A percentile compares a stretch with the other conserved stretches of the same genome.
Evolutionary conservation across 53 echinoderm and acorn worm species (phyloP).

Genomic region (Paracentrotus lividus): DNA sequence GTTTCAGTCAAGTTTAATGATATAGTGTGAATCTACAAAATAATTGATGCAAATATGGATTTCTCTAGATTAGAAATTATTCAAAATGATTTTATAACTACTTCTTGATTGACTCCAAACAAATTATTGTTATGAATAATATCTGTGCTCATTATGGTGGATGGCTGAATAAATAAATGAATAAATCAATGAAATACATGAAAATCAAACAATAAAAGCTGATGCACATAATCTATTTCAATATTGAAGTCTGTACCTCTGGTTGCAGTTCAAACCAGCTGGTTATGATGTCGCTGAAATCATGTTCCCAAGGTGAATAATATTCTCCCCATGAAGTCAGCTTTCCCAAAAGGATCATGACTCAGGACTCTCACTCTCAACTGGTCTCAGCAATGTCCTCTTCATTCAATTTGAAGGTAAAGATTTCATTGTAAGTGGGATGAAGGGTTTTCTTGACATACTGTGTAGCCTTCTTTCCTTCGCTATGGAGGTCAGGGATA

Average conservation of each 20-base stretch:
- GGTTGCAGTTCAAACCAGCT: conserved; percentile 91
- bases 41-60: too few relatives aligned
- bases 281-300: conserved; percentile 84
- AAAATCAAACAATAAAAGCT: neutral
- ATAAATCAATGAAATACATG: too few relatives aligned
- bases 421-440: conserved; percentile 93
- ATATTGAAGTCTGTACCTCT: conserved; percentile 66
- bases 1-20: too few relatives aligned
- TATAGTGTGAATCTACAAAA: too few relatives aligned
- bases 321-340: conserved; percentile 95
- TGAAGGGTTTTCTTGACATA: conserved; percentile 79
- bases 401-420: conserved; percentile 76
- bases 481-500: conserved; percentile 78
- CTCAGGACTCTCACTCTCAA: conserved; percentile 85
- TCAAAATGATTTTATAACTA: too few relatives aligned
- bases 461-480: conserved; percentile 84
- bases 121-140: too few relatives aligned
- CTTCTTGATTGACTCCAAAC: too few relatives aligned
- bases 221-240: neutral
- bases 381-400: conserved; percentile 78
- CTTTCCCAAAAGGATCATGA: conserved; percentile 92
- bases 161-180: too few relatives aligned
- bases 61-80: too few relatives aligned
- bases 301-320: conserved; percentile 79
- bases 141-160: too few relatives aligned